A percentile compares a stretch with the other conserved stretches of the same genome.
These are phyloP conservation scores for Mormyrus proboscirostris DNA, from an alignment of 2,797 vertebrate species.

Conservation along the genomic window DNA sequence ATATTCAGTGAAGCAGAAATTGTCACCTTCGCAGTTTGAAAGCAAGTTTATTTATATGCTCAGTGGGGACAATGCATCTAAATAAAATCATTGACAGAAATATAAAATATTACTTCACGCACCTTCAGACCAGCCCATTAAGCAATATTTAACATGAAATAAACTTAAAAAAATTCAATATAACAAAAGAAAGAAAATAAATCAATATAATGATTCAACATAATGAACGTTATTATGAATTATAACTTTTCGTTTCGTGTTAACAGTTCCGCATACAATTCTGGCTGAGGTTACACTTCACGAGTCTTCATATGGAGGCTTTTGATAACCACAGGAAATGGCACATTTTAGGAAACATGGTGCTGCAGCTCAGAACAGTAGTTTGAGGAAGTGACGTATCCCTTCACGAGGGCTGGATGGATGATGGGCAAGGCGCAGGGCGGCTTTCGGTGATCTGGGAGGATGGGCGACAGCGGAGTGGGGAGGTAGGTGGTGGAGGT, in stretches of 20 bases:
- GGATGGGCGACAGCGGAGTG: slow-evolving; percentile 24
- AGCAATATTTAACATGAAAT: neutral
- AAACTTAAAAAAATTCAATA: neutral
- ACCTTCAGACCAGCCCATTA: neutral
- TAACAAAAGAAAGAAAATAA: neutral
- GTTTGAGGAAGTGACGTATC: neutral
- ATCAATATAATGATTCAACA: neutral
- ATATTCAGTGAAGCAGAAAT: neutral
- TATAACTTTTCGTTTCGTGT: neutral
- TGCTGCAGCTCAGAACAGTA: neutral
- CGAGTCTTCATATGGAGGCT: neutral
- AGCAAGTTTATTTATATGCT: neutral
- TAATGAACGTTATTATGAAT: neutral
- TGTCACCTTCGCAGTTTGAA: neutral
- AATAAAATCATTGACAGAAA: neutral
- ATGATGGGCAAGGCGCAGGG: neutral
- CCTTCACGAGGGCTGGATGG: neutral
- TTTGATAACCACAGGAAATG: neutral
- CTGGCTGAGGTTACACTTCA: neutral
- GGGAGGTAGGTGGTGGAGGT: slow-evolving; percentile 8
- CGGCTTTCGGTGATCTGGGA: neutral
- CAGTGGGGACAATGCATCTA: neutral
- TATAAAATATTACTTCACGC: neutral
- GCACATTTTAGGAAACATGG: neutral
- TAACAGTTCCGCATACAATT: neutral